Conservation (phyloP, 2,113 vertebrate species). For the Ciconia stormi region DNA sequence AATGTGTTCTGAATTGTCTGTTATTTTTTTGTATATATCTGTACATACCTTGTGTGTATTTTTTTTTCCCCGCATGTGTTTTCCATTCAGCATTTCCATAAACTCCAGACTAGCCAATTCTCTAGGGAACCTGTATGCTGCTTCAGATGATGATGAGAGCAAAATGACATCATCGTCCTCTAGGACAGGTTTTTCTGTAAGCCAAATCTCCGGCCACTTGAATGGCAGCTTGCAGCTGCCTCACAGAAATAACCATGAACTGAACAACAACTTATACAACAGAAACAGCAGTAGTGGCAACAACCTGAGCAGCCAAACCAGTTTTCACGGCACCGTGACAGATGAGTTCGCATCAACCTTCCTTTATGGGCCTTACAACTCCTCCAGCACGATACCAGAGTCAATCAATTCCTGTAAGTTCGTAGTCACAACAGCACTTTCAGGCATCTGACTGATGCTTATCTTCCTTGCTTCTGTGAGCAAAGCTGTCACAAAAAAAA, state of each 20-base stretch:
- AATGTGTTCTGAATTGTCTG: constrained; percentile 16
- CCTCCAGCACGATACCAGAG: constrained; percentile 84
- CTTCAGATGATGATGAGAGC: constrained; percentile 75
- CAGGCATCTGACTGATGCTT: constrained; percentile 27
- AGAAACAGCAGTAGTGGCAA: constrained; percentile 66
- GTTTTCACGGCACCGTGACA: constrained; percentile 40
- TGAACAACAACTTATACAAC: constrained; percentile 87
- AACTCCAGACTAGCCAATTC: constrained; percentile 92
- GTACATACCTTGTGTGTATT: constrained; percentile 38
- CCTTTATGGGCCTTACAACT: constrained; percentile 77
- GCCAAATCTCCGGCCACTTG: constrained; percentile 72
- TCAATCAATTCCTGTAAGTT: constrained; percentile 95
- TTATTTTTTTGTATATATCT: background rate
- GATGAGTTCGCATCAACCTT: constrained; percentile 71
- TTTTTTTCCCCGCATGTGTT: constrained; percentile 49
- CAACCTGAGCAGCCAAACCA: constrained; percentile 57
- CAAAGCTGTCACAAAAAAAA: constrained; percentile 31
- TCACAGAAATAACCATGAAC: constrained; percentile 78
- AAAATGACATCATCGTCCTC: constrained; percentile 65
- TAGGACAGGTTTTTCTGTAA: constrained; percentile 72
- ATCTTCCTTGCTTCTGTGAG: constrained; percentile 32
- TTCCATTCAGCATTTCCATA: constrained; percentile 80
- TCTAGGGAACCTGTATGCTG: constrained; percentile 87
- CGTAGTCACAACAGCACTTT: constrained; percentile 22
- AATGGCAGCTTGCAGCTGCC: constrained; percentile 70